Evolutionary conservation across 2,113 vertebrate species (phyloP).

Genomic region (Herpailurus yagouaroundi): DNA sequence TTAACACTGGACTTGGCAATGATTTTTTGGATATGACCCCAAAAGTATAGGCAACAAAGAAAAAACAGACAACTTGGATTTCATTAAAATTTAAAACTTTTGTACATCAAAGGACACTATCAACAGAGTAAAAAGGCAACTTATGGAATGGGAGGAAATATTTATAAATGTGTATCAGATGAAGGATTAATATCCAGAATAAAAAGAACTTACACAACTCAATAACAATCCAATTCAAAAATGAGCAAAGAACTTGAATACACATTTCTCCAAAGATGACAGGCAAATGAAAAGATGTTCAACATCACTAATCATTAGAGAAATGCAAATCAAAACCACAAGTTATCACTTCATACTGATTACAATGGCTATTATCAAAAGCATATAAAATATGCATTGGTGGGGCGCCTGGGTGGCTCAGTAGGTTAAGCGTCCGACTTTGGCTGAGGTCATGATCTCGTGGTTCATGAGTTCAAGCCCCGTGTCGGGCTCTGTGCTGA

Average conservation of each 20-base stretch:
- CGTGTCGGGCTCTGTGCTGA: too few relatives aligned
- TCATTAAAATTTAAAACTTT: conserved; percentile 11
- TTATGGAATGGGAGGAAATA: background rate
- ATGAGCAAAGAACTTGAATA: background rate
- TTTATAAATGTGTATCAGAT: background rate
- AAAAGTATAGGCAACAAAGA: background rate
- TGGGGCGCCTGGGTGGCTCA: background rate
- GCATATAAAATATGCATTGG: background rate
- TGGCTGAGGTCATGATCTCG: too few relatives aligned
- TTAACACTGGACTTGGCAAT: background rate
- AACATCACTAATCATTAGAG: background rate
- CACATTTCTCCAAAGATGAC: background rate
- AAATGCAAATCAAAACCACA: conserved; percentile 5
- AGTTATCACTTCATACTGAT: background rate
- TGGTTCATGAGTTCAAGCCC: too few relatives aligned
- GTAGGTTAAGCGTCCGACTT: too few relatives aligned
- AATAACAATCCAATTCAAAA: background rate
- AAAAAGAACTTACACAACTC: background rate
- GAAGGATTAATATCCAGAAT: background rate
- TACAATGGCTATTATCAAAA: background rate
- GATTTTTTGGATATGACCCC: background rate
- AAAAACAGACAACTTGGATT: background rate
- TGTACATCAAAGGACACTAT: background rate
- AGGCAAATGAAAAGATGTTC: background rate
- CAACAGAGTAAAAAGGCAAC: background rate